A percentile compares a stretch with the other conserved stretches of the same genome.
Evolutionary conservation across 2,888 invertebrate species (phyloP).

Genomic region (Andrena haemorrhoa): DNA sequence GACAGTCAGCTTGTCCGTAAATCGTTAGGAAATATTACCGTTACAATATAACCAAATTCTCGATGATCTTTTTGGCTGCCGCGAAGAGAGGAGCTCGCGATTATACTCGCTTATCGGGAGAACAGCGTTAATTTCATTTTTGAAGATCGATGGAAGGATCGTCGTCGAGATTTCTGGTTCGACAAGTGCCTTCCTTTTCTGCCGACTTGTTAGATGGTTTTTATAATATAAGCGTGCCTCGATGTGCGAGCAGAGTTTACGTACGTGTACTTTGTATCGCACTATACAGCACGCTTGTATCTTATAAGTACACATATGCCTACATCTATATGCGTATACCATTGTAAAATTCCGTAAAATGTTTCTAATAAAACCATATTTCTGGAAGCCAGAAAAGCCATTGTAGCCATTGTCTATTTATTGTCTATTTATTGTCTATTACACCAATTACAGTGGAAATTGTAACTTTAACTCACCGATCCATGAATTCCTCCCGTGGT

Average conservation of each 20-base stretch:
- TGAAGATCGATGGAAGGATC: not conserved
- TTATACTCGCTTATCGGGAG: not conserved
- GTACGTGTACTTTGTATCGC: constrained; percentile 68
- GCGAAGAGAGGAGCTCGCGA: constrained; percentile 6
- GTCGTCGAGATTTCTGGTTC: constrained; percentile 33
- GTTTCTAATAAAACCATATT: constrained; percentile 62
- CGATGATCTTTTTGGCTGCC: constrained; percentile 7
- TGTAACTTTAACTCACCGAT: no score
- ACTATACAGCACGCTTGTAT: constrained; percentile 53
- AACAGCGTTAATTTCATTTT: constrained; percentile 7
- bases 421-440: no score
- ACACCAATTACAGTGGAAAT: no score
- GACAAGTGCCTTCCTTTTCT: constrained; percentile 42
- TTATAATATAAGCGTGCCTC: constrained; percentile 38
- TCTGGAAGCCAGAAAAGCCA: constrained; percentile 24
- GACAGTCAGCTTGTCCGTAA: constrained; percentile 31
- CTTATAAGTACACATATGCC: constrained; percentile 46
- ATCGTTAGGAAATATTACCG: constrained; percentile 7
- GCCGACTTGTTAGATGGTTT: constrained; percentile 25
- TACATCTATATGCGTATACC: constrained; percentile 40
- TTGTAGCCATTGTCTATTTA: no score
- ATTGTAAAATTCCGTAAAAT: constrained; percentile 64
- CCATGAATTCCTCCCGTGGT: no score
- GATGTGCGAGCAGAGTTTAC: constrained; percentile 60
- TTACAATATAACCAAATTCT: constrained; percentile 20